Evolutionary conservation across 2,888 invertebrate species (phyloP).

Genomic region (Cosmia trapezina): DNA sequence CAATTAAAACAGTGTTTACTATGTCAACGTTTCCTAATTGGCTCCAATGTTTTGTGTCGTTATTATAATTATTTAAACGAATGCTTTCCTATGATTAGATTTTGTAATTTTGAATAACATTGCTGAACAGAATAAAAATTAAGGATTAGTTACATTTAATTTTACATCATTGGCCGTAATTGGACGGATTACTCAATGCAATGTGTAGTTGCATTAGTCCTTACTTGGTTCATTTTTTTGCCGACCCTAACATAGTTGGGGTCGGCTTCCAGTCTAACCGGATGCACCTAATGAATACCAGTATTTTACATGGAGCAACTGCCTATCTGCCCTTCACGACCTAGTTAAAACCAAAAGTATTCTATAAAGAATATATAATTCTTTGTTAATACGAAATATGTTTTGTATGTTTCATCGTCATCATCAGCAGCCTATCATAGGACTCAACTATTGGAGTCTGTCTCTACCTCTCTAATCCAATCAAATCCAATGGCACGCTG

Average conservation of each 20-base stretch:
- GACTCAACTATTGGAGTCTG: background rate
- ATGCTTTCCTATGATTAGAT: background rate
- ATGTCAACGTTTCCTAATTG: background rate
- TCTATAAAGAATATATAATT: background rate
- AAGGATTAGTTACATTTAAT: background rate
- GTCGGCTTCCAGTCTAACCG: background rate
- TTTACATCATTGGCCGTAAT: background rate
- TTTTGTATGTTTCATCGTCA: background rate
- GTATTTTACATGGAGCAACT: too few species aligned
- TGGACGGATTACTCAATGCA: constrained; percentile 4
- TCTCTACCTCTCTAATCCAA: background rate
- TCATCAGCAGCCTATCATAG: background rate
- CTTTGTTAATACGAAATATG: background rate
- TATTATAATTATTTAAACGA: background rate
- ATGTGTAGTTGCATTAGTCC: background rate
- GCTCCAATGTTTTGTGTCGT: background rate
- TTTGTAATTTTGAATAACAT: background rate
- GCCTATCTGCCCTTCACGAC: background rate
- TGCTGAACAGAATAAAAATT: background rate
- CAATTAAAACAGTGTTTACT: background rate
- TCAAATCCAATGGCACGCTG: background rate
- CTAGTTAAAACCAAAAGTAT: background rate
- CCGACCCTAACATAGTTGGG: background rate
- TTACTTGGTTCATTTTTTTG: background rate
- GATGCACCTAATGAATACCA: background rate